A percentile compares a stretch with the other conserved stretches of the same genome.
phyloP scores from a whole-genome alignment of 2,888 invertebrate species.

The Orthosia incerta region DNA sequence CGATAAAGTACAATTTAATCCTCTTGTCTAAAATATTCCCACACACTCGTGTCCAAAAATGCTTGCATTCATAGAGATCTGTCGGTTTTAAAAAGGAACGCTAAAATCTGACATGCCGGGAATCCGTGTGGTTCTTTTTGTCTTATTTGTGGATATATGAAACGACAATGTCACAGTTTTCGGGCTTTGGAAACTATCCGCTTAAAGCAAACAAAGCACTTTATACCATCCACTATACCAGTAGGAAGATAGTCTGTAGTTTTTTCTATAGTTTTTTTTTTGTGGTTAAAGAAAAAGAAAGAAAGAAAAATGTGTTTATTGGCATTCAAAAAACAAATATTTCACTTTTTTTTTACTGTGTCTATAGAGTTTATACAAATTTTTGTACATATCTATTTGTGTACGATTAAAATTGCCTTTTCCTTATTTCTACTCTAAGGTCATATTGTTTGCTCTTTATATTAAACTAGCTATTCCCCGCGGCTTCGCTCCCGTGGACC shows the following conservation, averaged over 20 bases:
- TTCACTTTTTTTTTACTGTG: too few relatives aligned
- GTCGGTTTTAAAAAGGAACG: neutral
- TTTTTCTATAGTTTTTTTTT: neutral
- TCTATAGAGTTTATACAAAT: too few relatives aligned
- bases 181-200: slow-evolving; percentile 30
- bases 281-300: too few relatives aligned
- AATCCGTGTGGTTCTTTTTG: neutral
- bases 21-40: neutral
- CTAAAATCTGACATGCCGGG: neutral
- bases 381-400: too few relatives aligned
- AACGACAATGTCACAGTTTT: slow-evolving; percentile 34
- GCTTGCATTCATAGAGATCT: neutral
- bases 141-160: slow-evolving; percentile 18
- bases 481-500: too few relatives aligned
- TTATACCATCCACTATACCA: neutral
- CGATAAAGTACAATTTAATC: neutral
- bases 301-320: too few relatives aligned
- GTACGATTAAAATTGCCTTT: too few relatives aligned
- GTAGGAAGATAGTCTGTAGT: neutral
- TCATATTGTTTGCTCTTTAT: too few relatives aligned
- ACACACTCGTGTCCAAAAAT: neutral
- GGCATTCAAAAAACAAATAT: too few relatives aligned
- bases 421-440: too few relatives aligned
- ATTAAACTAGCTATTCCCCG: too few relatives aligned
- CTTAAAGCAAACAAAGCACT: slow-evolving; percentile 14